phyloP scores from a whole-genome alignment of 2,888 invertebrate species.

The Homarus gammarus region DNA sequence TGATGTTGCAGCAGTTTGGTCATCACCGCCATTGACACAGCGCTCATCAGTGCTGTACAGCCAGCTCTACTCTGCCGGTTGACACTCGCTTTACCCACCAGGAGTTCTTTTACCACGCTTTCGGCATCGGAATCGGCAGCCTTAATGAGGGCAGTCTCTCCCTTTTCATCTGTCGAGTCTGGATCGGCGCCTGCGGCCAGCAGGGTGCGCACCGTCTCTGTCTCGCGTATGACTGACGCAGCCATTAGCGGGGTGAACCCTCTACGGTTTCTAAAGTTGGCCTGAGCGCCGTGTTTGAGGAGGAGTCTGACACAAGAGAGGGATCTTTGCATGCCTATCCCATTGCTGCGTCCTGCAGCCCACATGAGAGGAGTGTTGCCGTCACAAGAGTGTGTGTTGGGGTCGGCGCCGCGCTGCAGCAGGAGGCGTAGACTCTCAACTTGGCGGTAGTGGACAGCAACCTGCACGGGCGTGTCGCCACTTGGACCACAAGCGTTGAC shows the following conservation, averaged over 20 bases:
- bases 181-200: constrained; percentile 81
- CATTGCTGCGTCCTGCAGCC: constrained; percentile 75
- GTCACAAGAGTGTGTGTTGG: constrained; percentile 51
- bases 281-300: constrained; percentile 82
- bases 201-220: constrained; percentile 82
- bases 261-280: constrained; percentile 82
- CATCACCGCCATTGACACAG: constrained; percentile 47
- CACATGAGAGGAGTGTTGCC: constrained; percentile 73
- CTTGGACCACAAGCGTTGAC: constrained; percentile 81
- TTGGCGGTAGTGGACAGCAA: constrained; percentile 82
- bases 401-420: constrained; percentile 81
- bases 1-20: constrained; percentile 42
- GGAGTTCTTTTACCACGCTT: constrained; percentile 46
- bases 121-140: constrained; percentile 64
- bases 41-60: constrained; percentile 62
- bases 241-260: constrained; percentile 84
- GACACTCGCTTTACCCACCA: constrained; percentile 48
- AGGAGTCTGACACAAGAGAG: constrained; percentile 80
- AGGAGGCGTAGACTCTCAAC: constrained; percentile 82
- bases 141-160: constrained; percentile 77
- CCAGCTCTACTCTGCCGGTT: constrained; percentile 47
- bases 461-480: constrained; percentile 83
- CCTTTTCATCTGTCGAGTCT: constrained; percentile 82
- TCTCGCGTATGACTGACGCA: constrained; percentile 84
- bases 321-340: constrained; percentile 71